These are phyloP conservation scores for Aplodontia rufa DNA, from an alignment of 2,113 vertebrate species.

Conservation along the genomic window DNA sequence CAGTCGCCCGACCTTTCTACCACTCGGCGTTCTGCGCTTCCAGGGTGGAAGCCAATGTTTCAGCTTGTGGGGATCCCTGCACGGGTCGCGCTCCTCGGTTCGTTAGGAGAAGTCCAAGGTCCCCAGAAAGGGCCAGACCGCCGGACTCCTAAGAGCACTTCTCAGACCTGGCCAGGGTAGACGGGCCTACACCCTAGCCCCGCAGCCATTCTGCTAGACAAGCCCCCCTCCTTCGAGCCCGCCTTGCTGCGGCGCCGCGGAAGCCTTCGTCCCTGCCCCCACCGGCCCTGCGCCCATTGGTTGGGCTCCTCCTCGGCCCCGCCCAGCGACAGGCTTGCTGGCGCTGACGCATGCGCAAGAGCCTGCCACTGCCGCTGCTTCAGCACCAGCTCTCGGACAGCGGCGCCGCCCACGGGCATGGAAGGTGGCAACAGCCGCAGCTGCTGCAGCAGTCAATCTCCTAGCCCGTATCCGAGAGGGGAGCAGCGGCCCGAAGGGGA, in stretches of 20 bases:
- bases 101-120: background rate
- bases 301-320: background rate
- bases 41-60: background rate
- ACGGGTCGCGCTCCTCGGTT: background rate
- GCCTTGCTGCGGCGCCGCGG: background rate
- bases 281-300: conserved; percentile 12
- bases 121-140: background rate
- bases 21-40: background rate
- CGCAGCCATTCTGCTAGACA: rapidly evolving
- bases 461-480: background rate
- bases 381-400: conserved; percentile 79
- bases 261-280: background rate
- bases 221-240: background rate
- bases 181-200: background rate
- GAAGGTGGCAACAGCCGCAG: conserved; percentile 43
- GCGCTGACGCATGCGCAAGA: conserved; percentile 63
- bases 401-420: conserved; percentile 78
- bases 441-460: conserved; percentile 25
- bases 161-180: background rate
- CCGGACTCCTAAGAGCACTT: background rate
- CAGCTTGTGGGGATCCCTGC: background rate
- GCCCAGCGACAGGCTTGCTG: conserved; percentile 31
- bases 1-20: background rate
- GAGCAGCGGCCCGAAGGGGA: conserved; percentile 51
- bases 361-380: conserved; percentile 34